Evolutionary conservation across 2,888 invertebrate species (phyloP).

Genomic region (Acleris holmiana): DNA sequence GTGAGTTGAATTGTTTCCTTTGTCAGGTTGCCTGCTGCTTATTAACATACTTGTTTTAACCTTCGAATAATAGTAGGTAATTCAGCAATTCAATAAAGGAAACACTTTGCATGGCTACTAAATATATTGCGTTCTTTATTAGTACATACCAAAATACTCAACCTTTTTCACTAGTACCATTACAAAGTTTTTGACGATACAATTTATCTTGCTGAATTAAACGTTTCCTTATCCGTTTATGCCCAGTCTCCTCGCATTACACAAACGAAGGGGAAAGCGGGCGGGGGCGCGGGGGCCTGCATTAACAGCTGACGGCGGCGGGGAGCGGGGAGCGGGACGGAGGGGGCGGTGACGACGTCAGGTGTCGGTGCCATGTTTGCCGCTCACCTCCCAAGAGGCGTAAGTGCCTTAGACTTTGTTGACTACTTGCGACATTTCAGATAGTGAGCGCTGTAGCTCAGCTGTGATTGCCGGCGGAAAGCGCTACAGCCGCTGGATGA

Average conservation of each 20-base stretch:
- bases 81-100: background rate
- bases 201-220: slow-evolving; percentile 38
- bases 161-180: slow-evolving; percentile 14
- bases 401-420: slow-evolving; percentile 36
- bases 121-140: background rate
- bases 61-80: background rate
- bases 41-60: slow-evolving; percentile 15
- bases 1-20: slow-evolving; percentile 7
- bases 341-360: slow-evolving; percentile 66
- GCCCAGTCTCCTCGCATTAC: slow-evolving; percentile 79
- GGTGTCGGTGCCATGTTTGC: slow-evolving; percentile 68
- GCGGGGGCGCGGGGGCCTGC: slow-evolving; percentile 63
- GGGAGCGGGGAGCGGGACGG: slow-evolving; percentile 44
- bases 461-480: slow-evolving; percentile 63
- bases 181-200: slow-evolving; percentile 32
- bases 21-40: background rate
- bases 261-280: slow-evolving; percentile 84
- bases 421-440: slow-evolving; percentile 51
- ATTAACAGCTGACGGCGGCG: slow-evolving; percentile 82
- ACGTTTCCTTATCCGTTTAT: slow-evolving; percentile 54
- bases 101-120: background rate
- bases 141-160: slow-evolving; percentile 16
- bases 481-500: slow-evolving; percentile 61
- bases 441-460: slow-evolving; percentile 47
- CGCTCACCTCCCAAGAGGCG: slow-evolving; percentile 9